These are phyloP conservation scores for Sarcophaga bullata DNA, from an alignment of 1,140 invertebrate species.

Conservation along the genomic window DNA sequence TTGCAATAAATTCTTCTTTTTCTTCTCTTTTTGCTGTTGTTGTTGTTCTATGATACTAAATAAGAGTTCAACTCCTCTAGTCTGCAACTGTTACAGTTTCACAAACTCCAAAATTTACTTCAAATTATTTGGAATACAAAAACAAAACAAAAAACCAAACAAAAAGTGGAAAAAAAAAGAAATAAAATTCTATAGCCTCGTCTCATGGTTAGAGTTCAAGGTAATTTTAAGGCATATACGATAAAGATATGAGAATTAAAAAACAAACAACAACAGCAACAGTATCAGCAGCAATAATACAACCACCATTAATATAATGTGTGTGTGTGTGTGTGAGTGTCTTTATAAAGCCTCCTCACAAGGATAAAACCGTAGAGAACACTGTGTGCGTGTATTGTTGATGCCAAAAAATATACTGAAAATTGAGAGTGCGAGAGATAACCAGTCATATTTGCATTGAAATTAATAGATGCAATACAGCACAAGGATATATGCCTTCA, in stretches of 20 bases:
- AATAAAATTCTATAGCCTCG: background rate
- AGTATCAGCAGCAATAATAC: too few relatives aligned
- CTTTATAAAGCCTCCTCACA: background rate
- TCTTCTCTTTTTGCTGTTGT: too few relatives aligned
- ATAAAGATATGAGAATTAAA: background rate
- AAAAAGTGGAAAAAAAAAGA: background rate
- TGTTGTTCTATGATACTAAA: too few relatives aligned
- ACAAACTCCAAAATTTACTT: background rate
- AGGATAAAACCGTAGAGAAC: background rate
- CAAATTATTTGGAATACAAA: background rate
- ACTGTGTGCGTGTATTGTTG: too few relatives aligned
- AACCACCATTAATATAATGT: too few relatives aligned
- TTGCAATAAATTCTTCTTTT: too few relatives aligned
- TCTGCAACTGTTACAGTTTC: background rate
- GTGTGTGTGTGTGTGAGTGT: background rate
- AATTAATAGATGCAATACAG: too few relatives aligned
- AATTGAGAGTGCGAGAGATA: too few relatives aligned
- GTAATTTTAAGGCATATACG: background rate
- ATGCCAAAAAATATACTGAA: too few relatives aligned
- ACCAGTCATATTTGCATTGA: too few relatives aligned
- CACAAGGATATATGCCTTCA: too few relatives aligned
- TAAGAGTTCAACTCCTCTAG: background rate
- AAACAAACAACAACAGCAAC: background rate
- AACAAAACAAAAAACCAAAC: background rate
- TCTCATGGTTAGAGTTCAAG: conserved; percentile 39